phyloP scores from a whole-genome alignment of 2,797 vertebrate genomes.

The Australoheros facetus region DNA sequence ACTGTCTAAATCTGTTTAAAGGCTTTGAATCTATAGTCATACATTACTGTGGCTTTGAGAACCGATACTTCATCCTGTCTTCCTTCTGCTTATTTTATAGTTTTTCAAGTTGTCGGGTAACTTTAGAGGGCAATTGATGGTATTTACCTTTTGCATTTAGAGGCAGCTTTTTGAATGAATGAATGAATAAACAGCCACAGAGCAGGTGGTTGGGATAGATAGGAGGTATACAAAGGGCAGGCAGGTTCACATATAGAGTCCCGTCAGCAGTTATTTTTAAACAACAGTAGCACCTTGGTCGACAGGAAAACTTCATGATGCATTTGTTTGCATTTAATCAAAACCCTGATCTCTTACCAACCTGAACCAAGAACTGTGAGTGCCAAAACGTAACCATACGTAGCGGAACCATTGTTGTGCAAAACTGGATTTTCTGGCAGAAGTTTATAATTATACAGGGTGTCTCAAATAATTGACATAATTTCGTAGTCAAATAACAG shows the following conservation, averaged over 20 bases:
- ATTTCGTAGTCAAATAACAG: too few relatives aligned
- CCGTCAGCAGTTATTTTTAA: background rate
- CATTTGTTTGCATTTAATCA: background rate
- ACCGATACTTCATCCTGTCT: background rate
- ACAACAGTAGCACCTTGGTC: background rate
- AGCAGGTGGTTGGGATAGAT: background rate
- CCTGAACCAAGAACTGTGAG: background rate
- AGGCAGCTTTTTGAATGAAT: background rate
- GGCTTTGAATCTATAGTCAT: slow-evolving; percentile 45
- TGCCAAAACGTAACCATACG: background rate
- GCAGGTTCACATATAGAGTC: background rate
- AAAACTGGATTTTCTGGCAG: background rate
- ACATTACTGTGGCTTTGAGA: slow-evolving; percentile 22
- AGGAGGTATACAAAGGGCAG: background rate
- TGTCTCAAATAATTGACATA: too few relatives aligned
- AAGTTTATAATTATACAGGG: too few relatives aligned
- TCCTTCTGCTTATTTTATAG: background rate
- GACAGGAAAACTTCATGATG: background rate
- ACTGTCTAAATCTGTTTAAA: slow-evolving; percentile 64
- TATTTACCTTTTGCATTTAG: background rate
- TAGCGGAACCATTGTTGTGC: too few relatives aligned
- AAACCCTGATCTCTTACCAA: background rate
- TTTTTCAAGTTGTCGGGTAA: background rate
- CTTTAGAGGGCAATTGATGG: background rate
- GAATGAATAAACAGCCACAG: too few relatives aligned